These are phyloP conservation scores for Elephas maximus DNA, from an alignment of 2,113 vertebrate species.

Conservation along the genomic window DNA sequence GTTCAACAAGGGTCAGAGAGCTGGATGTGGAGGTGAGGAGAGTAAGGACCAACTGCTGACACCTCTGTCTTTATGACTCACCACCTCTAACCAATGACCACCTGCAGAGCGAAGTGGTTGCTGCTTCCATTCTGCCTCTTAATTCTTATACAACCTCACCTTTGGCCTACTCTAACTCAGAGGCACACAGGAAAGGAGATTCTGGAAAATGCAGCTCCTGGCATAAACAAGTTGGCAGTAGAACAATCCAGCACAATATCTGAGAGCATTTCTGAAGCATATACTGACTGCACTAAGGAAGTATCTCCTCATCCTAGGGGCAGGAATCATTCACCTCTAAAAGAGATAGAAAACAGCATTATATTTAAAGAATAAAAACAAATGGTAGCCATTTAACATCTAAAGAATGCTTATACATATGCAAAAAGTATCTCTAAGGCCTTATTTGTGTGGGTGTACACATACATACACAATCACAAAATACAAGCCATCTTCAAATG, in stretches of 20 bases:
- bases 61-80: not conserved
- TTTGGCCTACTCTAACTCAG: not conserved
- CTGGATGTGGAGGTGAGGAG: not conserved
- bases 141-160: not conserved
- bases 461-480: not conserved
- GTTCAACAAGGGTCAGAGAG: not conserved
- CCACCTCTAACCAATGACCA: not conserved
- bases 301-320: not conserved
- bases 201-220: not conserved
- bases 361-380: conserved; percentile 10
- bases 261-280: not conserved
- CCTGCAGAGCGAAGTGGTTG: not conserved
- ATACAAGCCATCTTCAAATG: not conserved
- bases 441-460: not conserved
- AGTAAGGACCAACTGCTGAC: not conserved
- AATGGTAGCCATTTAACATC: not conserved
- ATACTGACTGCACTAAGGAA: not conserved
- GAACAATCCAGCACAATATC: not conserved
- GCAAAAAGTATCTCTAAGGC: not conserved
- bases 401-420: not conserved
- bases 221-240: not conserved
- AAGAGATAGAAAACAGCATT: conserved; percentile 19
- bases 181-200: not conserved
- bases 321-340: not conserved
- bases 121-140: not conserved